These are phyloP conservation scores for Drosophila subpulchrella DNA, from an alignment of 1,140 invertebrate species.

Conservation along the genomic window DNA sequence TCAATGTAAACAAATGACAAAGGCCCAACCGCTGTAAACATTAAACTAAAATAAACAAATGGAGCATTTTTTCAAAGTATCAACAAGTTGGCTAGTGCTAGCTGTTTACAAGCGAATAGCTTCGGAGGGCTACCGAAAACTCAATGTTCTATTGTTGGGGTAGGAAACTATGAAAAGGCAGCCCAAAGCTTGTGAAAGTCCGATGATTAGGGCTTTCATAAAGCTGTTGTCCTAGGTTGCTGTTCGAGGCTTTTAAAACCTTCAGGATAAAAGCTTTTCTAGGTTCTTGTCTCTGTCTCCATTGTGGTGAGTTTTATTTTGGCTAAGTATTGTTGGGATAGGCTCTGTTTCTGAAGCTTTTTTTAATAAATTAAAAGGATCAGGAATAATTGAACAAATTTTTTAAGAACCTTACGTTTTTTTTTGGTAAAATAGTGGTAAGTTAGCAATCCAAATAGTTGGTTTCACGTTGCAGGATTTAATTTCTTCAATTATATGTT, in stretches of 20 bases:
- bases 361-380: not conserved
- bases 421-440: too few relatives aligned
- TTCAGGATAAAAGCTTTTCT: slow-evolving; percentile 32
- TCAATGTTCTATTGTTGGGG: slow-evolving; percentile 1
- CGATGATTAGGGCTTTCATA: not conserved
- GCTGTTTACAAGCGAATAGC: not conserved
- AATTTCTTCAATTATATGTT: too few relatives aligned
- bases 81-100: slow-evolving; percentile 57
- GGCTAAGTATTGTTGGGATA: not conserved
- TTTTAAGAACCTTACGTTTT: too few relatives aligned
- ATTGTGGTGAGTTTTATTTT: slow-evolving; percentile 22
- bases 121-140: not conserved
- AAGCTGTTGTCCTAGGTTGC: slow-evolving; percentile 1
- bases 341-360: not conserved
- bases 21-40: slow-evolving; percentile 18
- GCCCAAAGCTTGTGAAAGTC: slow-evolving; percentile 21
- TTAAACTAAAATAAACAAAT: slow-evolving; percentile 18
- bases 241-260: slow-evolving; percentile 6
- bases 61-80: slow-evolving; percentile 21
- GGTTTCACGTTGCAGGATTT: too few relatives aligned
- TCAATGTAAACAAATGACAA: slow-evolving; percentile 20
- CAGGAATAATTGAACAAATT: too few relatives aligned
- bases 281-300: slow-evolving; percentile 40
- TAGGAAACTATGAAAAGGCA: slow-evolving; percentile 19
- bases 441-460: too few relatives aligned